Conservation (phyloP, 2,113 vertebrate genomes). For the Sylvietta virens region DNA sequence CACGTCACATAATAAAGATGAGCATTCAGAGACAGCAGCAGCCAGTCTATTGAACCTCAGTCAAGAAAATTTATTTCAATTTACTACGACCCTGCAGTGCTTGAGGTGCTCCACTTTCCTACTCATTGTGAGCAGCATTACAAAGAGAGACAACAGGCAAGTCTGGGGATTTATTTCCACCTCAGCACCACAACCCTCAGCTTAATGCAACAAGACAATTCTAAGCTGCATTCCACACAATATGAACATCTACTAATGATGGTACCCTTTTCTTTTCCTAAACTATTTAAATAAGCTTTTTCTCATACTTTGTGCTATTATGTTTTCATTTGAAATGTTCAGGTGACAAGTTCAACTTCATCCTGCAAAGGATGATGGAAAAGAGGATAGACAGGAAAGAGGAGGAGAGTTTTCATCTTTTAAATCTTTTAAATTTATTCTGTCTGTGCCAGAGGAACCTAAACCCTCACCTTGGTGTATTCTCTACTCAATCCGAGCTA, state of each 20-base stretch:
- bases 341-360: not conserved
- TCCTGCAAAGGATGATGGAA: not conserved
- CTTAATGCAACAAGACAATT: not conserved
- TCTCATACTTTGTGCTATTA: not conserved
- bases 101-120: not conserved
- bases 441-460: not conserved
- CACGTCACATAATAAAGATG: not conserved
- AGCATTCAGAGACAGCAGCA: not conserved
- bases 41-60: not conserved
- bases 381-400: not conserved
- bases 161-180: not conserved
- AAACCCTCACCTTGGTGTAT: not conserved
- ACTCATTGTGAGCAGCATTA: not conserved
- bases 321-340: not conserved
- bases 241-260: not conserved
- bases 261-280: not conserved
- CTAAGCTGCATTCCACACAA: not conserved
- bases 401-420: not conserved
- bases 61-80: not conserved
- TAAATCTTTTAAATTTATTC: not conserved
- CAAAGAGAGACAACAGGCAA: not conserved
- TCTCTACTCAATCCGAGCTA: not conserved
- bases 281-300: not conserved
- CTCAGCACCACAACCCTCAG: not conserved
- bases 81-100: accelerated